phyloP scores from a whole-genome alignment of 2,797 vertebrate genomes.

The Astyanax mexicanus region DNA sequence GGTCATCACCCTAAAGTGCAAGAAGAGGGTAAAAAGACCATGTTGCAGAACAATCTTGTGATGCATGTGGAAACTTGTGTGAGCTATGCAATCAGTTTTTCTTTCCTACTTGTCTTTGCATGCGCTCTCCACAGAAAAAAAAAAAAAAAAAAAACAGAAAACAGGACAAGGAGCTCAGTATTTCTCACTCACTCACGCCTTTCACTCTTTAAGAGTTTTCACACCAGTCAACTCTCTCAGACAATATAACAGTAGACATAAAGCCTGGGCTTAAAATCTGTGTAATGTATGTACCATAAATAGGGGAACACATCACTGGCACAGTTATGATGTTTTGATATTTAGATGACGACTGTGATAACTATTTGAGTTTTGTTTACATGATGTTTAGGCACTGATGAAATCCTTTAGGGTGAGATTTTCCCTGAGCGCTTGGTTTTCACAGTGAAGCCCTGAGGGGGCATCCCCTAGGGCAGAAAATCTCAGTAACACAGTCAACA shows the following conservation, averaged over 20 bases:
- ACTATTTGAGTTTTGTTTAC: constrained; percentile 56
- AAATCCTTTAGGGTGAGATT: constrained; percentile 55
- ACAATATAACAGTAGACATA: background rate
- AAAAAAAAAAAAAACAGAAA: constrained; percentile 20
- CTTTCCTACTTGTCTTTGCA: constrained; percentile 72
- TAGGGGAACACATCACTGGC: background rate
- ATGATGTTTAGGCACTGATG: constrained; percentile 57
- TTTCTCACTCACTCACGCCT: background rate
- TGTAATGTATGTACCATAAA: too few species aligned
- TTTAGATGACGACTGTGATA: background rate
- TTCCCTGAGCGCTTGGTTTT: constrained; percentile 55
- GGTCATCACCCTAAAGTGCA: too few species aligned
- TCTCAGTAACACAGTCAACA: constrained; percentile 33
- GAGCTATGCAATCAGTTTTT: constrained; percentile 69
- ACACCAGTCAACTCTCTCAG: background rate
- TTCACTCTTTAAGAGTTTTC: background rate
- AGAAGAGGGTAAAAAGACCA: background rate
- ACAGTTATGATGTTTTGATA: background rate
- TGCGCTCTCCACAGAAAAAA: constrained; percentile 51
- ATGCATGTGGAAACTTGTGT: constrained; percentile 76
- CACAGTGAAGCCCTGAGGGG: constrained; percentile 59
- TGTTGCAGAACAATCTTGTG: constrained; percentile 60
- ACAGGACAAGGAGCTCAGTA: background rate
- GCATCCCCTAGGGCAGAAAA: constrained; percentile 44
- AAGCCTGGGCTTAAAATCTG: too few species aligned